Evolutionary conservation across 2,113 vertebrate genomes (phyloP), one percentile per base, ranked within the genome.

Genomic region (Sorex araneus): DNA sequence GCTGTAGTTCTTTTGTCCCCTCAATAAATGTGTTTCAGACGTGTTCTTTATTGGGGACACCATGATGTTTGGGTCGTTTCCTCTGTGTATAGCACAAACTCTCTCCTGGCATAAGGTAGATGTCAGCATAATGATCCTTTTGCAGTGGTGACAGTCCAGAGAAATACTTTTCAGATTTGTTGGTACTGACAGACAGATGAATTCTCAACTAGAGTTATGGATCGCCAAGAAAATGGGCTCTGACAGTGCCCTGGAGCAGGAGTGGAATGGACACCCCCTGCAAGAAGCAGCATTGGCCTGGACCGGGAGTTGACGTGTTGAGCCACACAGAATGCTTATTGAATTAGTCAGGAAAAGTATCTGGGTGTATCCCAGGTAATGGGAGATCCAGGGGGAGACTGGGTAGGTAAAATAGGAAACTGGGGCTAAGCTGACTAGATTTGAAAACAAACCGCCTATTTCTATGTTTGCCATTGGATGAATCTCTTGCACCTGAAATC

Each of bases 151-250:
- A 94, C 87, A 95, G 83, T 84, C 91, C 6, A 66, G 60, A 96
- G 60, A 94, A 95, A 94, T 91, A 43, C 89, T 95, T 96, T 93
- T 93, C 85, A 92, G 60, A 84, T 92, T 78, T 92, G 83, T 89
- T 89, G 47, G 80, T 84, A 84, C 88, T 89, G 89, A 94, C 40
- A 90, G 93, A 88, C 90, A 86, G 67, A 94, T 92, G 86, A 92
- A 94, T 90, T 92, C 73, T 86, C 40, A 92, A n/a, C 18, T 11
- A 82, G 86, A 63, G 90, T 94, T 94, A 92, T 64, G 80, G 80
- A 74, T 95, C 83, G 75, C 88, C 66, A 67, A 54, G 67, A 92
- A 81, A 91, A 88, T 30, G 30, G 79, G 70, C 60, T 67, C 27
- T 93, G 89, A 86, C 54, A 85, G 47, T 70, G 79, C 25, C 71